A percentile compares a stretch with the other conserved stretches of the same genome.
Evolutionary conservation across 1,140 invertebrate genomes (phyloP).

Genomic region (Drosophila carrolli): DNA sequence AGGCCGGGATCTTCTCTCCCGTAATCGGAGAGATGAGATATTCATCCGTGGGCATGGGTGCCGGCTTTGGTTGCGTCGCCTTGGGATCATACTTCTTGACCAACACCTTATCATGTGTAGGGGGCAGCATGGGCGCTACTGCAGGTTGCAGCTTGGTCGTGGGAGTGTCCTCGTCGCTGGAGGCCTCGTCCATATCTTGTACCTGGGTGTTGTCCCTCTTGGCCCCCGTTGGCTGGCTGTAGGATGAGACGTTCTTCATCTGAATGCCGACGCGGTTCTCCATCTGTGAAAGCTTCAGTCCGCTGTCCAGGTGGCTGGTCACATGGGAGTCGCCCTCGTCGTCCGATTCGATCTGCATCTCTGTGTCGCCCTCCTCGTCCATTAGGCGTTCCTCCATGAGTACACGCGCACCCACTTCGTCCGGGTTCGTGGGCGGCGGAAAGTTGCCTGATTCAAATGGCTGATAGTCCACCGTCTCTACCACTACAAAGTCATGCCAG

Average conservation of each 20-base stretch:
- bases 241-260: slow-evolving; percentile 84
- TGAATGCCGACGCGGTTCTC: slow-evolving; percentile 86
- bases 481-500: slow-evolving; percentile 99
- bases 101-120: slow-evolving; percentile 96
- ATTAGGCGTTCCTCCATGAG: slow-evolving; percentile 89
- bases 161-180: slow-evolving; percentile 90
- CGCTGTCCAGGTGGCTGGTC: slow-evolving; percentile 63
- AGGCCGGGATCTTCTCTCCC: slow-evolving; percentile 97
- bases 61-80: slow-evolving; percentile 86
- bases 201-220: slow-evolving; percentile 86
- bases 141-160: slow-evolving; percentile 85
- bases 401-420: slow-evolving; percentile 97
- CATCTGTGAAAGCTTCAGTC: slow-evolving; percentile 86
- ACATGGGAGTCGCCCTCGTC: slow-evolving; percentile 88
- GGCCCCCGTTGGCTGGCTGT: slow-evolving; percentile 71
- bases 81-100: slow-evolving; percentile 99
- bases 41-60: slow-evolving; percentile 90
- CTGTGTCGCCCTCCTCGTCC: slow-evolving; percentile 87
- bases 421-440: slow-evolving; percentile 97
- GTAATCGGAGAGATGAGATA: slow-evolving; percentile 99
- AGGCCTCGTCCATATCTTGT: slow-evolving; percentile 96
- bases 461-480: slow-evolving; percentile 99
- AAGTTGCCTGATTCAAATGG: slow-evolving; percentile 97
- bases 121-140: slow-evolving; percentile 90
- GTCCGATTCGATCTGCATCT: slow-evolving; percentile 89